Conservation (phyloP, 2,113 vertebrate genomes). For the Plecturocebus donacophilus region DNA sequence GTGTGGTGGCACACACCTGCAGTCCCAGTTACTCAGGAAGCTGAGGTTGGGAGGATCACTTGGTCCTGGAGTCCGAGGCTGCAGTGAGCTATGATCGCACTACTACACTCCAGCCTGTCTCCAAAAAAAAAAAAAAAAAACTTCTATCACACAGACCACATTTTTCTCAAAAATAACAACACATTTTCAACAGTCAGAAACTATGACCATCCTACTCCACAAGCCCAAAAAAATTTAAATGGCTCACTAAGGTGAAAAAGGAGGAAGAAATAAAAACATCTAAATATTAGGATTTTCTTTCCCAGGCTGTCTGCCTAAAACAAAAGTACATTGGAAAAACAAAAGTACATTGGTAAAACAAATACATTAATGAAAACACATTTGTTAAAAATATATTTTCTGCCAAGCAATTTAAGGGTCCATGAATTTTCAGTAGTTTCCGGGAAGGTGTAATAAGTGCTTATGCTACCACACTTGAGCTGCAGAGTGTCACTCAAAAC, state of each 20-base stretch:
- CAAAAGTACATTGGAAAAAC: neutral
- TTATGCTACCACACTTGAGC: neutral
- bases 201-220: neutral
- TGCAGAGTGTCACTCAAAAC: neutral
- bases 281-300: neutral
- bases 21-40: too few relatives aligned
- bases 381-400: conserved; percentile 6
- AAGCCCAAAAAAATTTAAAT: neutral
- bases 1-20: too few relatives aligned
- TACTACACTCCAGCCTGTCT: too few relatives aligned
- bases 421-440: conserved; percentile 30
- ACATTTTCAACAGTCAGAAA: neutral
- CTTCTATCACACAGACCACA: neutral
- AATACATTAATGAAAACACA: neutral
- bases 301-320: neutral
- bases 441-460: neutral
- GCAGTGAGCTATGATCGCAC: too few relatives aligned
- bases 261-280: neutral
- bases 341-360: neutral
- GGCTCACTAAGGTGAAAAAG: neutral
- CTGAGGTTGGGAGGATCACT: too few relatives aligned
- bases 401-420: neutral
- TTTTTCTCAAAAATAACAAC: neutral
- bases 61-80: too few relatives aligned
- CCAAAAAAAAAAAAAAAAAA: too few relatives aligned